A percentile compares a stretch with the other conserved stretches of the same genome.
Conservation (phyloP, 2,113 vertebrate species). For the Notarius quadriscutis region DNA sequence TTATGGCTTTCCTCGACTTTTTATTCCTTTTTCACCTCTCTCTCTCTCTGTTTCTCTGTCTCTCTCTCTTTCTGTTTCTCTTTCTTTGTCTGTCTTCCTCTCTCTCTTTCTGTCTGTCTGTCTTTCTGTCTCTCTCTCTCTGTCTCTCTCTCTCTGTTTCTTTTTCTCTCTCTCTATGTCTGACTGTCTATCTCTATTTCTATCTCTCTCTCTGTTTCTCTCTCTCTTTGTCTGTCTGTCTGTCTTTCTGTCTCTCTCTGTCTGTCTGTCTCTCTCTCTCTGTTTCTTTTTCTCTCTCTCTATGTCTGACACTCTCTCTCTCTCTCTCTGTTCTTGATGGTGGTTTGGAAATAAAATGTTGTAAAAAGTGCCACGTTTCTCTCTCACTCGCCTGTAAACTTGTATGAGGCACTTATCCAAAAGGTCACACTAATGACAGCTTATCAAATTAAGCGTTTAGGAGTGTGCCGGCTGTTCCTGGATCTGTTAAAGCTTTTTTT, state of each 20-base stretch:
- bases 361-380: slow-evolving; percentile 35
- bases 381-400: slow-evolving; percentile 32
- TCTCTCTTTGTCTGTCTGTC: neutral
- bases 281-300: neutral
- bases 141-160: neutral
- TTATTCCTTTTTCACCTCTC: neutral
- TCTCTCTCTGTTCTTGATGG: neutral
- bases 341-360: slow-evolving; percentile 16
- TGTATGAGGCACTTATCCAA: slow-evolving; percentile 39
- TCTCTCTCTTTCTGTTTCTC: neutral
- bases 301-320: neutral
- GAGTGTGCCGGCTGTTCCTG: neutral
- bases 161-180: neutral
- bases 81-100: neutral
- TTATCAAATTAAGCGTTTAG: slow-evolving; percentile 32
- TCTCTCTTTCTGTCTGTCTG: neutral
- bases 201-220: neutral
- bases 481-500: neutral
- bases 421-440: slow-evolving; percentile 46
- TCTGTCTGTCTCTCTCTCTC: neutral
- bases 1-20: slow-evolving; percentile 13
- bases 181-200: slow-evolving; percentile 14
- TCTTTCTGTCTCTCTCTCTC: neutral
- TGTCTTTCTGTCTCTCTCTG: neutral
- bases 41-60: neutral